A percentile compares a stretch with the other conserved stretches of the same genome.
phyloP scores from a whole-genome alignment of 2,888 invertebrate species.

The Drosophila mayaguana region DNA sequence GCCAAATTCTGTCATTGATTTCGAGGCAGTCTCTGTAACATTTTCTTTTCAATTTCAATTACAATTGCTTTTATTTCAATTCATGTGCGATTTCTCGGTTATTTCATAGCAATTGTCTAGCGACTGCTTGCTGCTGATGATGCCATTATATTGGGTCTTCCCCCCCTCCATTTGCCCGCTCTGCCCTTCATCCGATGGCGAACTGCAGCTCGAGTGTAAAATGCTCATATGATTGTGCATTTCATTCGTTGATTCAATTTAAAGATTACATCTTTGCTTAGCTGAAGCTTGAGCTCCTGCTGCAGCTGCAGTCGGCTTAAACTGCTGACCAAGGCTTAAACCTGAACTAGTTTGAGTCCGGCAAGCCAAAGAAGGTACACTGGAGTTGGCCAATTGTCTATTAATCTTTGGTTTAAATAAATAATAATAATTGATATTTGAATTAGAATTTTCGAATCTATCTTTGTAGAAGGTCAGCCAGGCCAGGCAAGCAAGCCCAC shows the following conservation, averaged over 20 bases:
- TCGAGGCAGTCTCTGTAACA: slow-evolving; percentile 9
- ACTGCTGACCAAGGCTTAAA: no score
- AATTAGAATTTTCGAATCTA: background rate
- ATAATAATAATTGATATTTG: no score
- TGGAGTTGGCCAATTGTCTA: background rate
- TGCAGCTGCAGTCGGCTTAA: background rate
- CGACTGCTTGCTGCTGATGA: slow-evolving; percentile 12
- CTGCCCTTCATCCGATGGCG: slow-evolving; percentile 12
- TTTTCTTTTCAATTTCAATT: slow-evolving; percentile 62
- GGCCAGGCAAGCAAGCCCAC: background rate
- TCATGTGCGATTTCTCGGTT: slow-evolving; percentile 60
- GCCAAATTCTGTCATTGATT: slow-evolving; percentile 21
- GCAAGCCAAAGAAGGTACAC: no score
- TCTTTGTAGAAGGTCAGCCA: background rate
- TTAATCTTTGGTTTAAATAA: background rate
- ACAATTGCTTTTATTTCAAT: slow-evolving; percentile 62
- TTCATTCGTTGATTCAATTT: slow-evolving; percentile 51
- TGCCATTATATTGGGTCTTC: slow-evolving; percentile 19
- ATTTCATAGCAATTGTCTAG: slow-evolving; percentile 66
- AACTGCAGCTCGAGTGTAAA: slow-evolving; percentile 35
- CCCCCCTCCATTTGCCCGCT: background rate
- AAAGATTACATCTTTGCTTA: slow-evolving; percentile 18
- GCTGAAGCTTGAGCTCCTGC: background rate
- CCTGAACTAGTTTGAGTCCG: no score
- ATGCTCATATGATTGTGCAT: slow-evolving; percentile 60